phyloP scores from a whole-genome alignment of 1,140 invertebrate species.

The Aphidius gifuensis region DNA sequence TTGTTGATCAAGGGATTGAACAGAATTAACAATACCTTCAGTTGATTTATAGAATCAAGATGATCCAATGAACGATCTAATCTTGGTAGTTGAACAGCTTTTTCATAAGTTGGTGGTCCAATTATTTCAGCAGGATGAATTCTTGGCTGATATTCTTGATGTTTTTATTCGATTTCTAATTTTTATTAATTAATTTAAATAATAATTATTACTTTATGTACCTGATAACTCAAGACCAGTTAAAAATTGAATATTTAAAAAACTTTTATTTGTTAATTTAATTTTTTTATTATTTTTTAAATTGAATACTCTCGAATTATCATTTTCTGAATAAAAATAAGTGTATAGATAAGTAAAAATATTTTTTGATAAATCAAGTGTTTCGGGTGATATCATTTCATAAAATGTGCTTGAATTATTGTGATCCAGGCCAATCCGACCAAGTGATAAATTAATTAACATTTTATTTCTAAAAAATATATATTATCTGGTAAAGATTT shows the following conservation, averaged over 20 bases:
- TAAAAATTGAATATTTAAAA: slow-evolving; percentile 36
- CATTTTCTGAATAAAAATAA: too few species aligned
- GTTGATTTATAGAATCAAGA: background rate
- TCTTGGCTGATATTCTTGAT: slow-evolving; percentile 51
- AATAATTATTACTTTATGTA: slow-evolving; percentile 19
- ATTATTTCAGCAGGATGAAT: slow-evolving; percentile 62
- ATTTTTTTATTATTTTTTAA: slow-evolving; percentile 32
- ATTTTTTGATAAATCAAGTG: too few species aligned
- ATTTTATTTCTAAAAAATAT: too few species aligned
- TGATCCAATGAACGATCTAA: slow-evolving; percentile 45
- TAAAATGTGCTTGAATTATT: too few species aligned
- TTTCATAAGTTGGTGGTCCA: slow-evolving; percentile 68
- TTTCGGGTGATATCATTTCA: too few species aligned
- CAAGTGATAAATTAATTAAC: too few species aligned
- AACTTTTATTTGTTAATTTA: slow-evolving; percentile 31
- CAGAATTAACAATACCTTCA: too few species aligned
- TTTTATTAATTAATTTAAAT: slow-evolving; percentile 35
- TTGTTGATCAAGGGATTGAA: too few species aligned
- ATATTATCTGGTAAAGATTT: too few species aligned
- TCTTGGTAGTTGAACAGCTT: slow-evolving; percentile 69
- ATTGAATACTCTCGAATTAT: too few species aligned
- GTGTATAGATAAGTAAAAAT: too few species aligned
- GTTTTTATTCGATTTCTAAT: slow-evolving; percentile 56
- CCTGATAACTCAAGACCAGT: slow-evolving; percentile 42
- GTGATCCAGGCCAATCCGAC: too few species aligned